These are phyloP conservation scores for Bicyclus anynana DNA, from an alignment of 1,140 invertebrate genomes.

Conservation along the genomic window DNA sequence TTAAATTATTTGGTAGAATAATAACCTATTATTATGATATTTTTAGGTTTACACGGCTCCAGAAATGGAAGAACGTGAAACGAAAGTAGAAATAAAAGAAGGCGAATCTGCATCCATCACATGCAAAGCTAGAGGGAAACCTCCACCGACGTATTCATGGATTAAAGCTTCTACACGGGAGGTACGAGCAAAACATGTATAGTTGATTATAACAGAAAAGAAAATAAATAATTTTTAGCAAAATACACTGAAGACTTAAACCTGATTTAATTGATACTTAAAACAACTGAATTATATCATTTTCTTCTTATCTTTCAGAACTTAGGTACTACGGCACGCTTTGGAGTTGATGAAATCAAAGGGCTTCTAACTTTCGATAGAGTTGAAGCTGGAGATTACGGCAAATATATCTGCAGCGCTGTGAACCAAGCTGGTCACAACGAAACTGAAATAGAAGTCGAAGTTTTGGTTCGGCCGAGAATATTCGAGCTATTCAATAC, in stretches of 20 bases:
- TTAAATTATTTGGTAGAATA: background rate
- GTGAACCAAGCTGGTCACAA: constrained; percentile 87
- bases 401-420: constrained; percentile 89
- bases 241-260: background rate
- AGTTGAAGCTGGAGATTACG: constrained; percentile 87
- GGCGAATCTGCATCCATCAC: constrained; percentile 84
- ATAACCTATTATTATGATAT: background rate
- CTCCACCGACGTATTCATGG: constrained; percentile 89
- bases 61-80: constrained; percentile 79
- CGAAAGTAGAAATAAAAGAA: constrained; percentile 84
- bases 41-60: constrained; percentile 87
- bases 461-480: constrained; percentile 86
- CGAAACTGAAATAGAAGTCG: constrained; percentile 80
- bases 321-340: constrained; percentile 83
- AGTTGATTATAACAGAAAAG: no score
- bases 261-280: background rate
- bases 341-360: constrained; percentile 84
- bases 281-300: no score
- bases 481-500: constrained; percentile 88
- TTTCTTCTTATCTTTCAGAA: constrained; percentile 68
- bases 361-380: constrained; percentile 85
- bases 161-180: constrained; percentile 82
- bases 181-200: constrained; percentile 52
- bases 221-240: no score
- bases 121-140: constrained; percentile 90